phyloP scores from a whole-genome alignment of 1,140 invertebrate genomes.

The Eurosta solidaginis region DNA sequence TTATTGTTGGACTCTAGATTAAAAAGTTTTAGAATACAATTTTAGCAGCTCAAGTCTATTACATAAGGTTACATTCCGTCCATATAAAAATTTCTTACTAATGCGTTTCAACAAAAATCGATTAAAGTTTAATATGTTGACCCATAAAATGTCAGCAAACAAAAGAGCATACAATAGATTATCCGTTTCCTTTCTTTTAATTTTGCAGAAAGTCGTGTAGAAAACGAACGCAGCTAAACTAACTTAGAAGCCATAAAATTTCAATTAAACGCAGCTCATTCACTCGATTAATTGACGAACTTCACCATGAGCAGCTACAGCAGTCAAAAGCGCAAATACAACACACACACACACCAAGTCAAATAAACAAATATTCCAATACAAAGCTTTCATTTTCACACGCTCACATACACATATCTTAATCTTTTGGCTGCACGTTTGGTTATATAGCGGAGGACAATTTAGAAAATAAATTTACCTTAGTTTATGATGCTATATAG shows the following conservation, averaged over 20 bases:
- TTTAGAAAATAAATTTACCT: slow-evolving; percentile 26
- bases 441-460: not conserved
- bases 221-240: not conserved
- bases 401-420: not conserved
- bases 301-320: not conserved
- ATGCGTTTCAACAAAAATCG: too few relatives aligned
- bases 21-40: too few relatives aligned
- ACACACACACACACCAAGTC: not conserved
- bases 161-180: too few relatives aligned
- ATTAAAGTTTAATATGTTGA: too few relatives aligned
- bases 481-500: not conserved
- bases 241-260: slow-evolving; percentile 3
- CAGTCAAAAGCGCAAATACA: slow-evolving; percentile 17
- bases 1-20: too few relatives aligned
- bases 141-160: too few relatives aligned
- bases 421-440: not conserved
- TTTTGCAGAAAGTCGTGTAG: not conserved
- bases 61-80: too few relatives aligned
- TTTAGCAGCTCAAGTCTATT: too few relatives aligned
- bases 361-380: not conserved
- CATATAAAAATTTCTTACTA: too few relatives aligned
- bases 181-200: not conserved
- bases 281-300: slow-evolving; percentile 27
- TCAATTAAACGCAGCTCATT: slow-evolving; percentile 26
- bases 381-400: slow-evolving; percentile 13